Percentiles rank a stretch among this genome's conserved stretches.
Conservation (phyloP, 2,888 invertebrate genomes). For the Zele albiditarsus region DNA sequence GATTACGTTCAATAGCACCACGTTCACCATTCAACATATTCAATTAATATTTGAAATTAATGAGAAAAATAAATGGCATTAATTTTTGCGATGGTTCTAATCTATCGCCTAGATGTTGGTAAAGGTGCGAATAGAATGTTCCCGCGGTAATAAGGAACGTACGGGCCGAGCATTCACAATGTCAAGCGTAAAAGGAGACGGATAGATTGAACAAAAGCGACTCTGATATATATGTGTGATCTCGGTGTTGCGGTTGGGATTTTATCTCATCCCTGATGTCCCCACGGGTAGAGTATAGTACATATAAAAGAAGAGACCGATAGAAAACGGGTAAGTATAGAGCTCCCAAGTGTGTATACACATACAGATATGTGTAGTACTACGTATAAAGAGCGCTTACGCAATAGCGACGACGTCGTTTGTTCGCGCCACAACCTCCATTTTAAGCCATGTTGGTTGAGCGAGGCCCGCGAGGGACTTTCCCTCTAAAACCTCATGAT, state of each 20-base stretch:
- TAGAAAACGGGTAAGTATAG: not conserved
- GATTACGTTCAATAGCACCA: too few relatives aligned
- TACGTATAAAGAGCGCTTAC: slow-evolving; percentile 18
- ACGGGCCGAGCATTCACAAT: not conserved
- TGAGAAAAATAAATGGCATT: too few relatives aligned
- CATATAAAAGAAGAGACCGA: not conserved
- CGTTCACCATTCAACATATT: too few relatives aligned
- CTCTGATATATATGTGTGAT: not conserved
- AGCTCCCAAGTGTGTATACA: slow-evolving; percentile 1
- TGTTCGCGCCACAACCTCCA: slow-evolving; percentile 58
- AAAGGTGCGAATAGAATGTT: not conserved
- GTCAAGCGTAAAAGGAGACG: not conserved
- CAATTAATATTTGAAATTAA: too few relatives aligned
- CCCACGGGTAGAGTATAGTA: slow-evolving; percentile 1
- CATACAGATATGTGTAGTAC: slow-evolving; percentile 1
- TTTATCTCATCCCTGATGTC: slow-evolving; percentile 18
- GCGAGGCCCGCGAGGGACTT: slow-evolving; percentile 45
- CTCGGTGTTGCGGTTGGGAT: slow-evolving; percentile 15
- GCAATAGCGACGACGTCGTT: slow-evolving; percentile 44
- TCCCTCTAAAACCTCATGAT: slow-evolving; percentile 33
- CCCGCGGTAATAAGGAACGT: not conserved
- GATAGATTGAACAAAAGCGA: slow-evolving; percentile 4
- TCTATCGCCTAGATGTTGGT: too few relatives aligned
- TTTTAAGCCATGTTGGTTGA: slow-evolving; percentile 59
- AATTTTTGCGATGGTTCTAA: too few relatives aligned